Conservation (phyloP, 92 coral and sea anemone species). For the Virgularia gustaviana region DNA sequence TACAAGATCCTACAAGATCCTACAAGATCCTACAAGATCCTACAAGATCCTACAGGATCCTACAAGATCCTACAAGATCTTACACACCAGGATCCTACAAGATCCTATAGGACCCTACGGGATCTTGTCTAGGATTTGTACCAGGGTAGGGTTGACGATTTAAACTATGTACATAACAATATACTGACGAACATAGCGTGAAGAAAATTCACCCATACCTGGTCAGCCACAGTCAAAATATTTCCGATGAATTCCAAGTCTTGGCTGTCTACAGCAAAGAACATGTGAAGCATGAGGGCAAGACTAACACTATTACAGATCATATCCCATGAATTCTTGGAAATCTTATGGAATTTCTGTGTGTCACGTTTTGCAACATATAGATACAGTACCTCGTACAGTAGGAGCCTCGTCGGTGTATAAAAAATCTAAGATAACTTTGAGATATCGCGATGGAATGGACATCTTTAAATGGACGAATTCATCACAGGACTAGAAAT, state of each 20-base stretch:
- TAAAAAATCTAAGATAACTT: constrained; percentile 71
- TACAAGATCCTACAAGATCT: too few relatives aligned
- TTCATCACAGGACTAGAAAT: constrained; percentile 21
- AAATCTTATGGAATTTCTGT: background rate
- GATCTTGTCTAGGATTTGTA: too few relatives aligned
- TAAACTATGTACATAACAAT: background rate
- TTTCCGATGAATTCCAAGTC: constrained; percentile 82
- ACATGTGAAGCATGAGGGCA: background rate
- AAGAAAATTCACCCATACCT: constrained; percentile 47
- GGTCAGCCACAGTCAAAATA: constrained; percentile 78
- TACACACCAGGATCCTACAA: too few relatives aligned
- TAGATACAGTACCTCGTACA: constrained; percentile 45
- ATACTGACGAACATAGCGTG: background rate
- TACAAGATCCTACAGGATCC: too few relatives aligned
- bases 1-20: background rate
- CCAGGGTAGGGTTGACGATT: background rate
- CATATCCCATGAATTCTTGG: background rate
- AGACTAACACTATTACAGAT: background rate
- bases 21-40: too few relatives aligned
- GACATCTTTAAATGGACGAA: constrained; percentile 56
- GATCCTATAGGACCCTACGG: too few relatives aligned
- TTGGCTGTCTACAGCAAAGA: constrained; percentile 52
- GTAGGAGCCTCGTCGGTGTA: constrained; percentile 66
- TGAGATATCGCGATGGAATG: constrained; percentile 56
- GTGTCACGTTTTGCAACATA: too few relatives aligned